Percentiles rank a stretch among this genome's conserved stretches.
Evolutionary conservation across 2,113 vertebrate species (phyloP).

Genomic region (Callipepla californica): DNA sequence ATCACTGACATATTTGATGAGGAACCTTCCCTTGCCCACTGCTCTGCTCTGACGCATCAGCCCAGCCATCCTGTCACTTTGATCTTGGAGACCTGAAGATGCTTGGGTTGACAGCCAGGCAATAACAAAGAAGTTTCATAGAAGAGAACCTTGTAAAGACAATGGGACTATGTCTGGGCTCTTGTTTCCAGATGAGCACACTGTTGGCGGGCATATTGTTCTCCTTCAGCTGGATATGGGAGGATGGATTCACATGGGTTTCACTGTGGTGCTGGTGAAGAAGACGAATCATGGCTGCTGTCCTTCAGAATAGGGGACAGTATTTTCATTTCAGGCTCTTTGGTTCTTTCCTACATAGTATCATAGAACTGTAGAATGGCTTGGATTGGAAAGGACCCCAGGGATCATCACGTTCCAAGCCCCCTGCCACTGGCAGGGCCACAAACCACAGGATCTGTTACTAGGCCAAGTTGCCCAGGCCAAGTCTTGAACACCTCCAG

Average conservation of each 20-base stretch:
- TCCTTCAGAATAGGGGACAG: background rate
- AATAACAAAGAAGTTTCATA: background rate
- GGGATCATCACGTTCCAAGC: no score
- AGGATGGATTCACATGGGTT: background rate
- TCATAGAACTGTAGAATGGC: no score
- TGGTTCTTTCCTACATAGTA: no score
- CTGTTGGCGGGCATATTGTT: background rate
- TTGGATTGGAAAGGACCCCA: no score
- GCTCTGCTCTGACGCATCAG: background rate
- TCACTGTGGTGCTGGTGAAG: background rate
- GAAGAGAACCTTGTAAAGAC: background rate
- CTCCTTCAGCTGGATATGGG: background rate
- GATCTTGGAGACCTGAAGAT: background rate
- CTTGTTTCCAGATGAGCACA: background rate
- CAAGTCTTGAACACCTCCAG: no score
- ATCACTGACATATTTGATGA: background rate
- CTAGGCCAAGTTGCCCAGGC: no score
- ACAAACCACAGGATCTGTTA: no score
- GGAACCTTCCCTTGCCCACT: background rate
- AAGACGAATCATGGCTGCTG: accelerated
- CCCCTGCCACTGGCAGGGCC: no score
- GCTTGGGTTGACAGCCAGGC: background rate
- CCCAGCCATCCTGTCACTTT: background rate
- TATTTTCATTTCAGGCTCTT: no score
- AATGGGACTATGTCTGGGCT: background rate